A percentile compares a stretch with the other conserved stretches of the same genome.
These are phyloP conservation scores for Anoplolepis gracilipes DNA, from an alignment of 1,140 invertebrate genomes.

Conservation along the genomic window DNA sequence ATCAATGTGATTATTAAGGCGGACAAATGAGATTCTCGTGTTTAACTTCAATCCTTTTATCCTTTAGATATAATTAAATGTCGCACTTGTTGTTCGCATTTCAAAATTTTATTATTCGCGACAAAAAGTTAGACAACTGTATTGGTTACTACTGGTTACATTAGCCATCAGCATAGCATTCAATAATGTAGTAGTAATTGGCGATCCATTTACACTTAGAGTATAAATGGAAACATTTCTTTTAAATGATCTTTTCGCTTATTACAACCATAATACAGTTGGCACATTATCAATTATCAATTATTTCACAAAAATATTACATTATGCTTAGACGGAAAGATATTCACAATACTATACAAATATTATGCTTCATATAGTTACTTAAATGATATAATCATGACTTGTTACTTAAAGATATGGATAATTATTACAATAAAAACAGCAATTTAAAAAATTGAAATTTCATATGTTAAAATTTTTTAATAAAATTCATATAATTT, in stretches of 20 bases:
- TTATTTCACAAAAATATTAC: slow-evolving; percentile 33
- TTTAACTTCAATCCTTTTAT: neutral
- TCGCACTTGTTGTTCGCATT: slow-evolving; percentile 5
- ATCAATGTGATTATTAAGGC: slow-evolving; percentile 54
- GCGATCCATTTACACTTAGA: slow-evolving; percentile 15
- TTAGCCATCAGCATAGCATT: slow-evolving; percentile 20
- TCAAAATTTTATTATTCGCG: neutral
- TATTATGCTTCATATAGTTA: neutral
- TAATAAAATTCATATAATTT: slow-evolving; percentile 16
- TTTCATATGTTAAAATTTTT: neutral
- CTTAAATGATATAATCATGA: neutral
- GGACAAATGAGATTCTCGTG: slow-evolving; percentile 37
- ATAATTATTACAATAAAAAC: neutral
- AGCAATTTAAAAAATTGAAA: neutral
- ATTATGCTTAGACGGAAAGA: neutral
- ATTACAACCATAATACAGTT: slow-evolving; percentile 56
- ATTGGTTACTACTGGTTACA: slow-evolving; percentile 17
- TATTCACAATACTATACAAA: neutral
- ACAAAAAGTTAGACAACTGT: slow-evolving; percentile 20
- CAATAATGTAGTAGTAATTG: neutral
- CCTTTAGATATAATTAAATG: slow-evolving; percentile 19
- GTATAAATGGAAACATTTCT: slow-evolving; percentile 23
- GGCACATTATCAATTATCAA: slow-evolving; percentile 54
- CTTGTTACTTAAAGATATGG: neutral
- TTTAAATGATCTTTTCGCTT: slow-evolving; percentile 10